A percentile compares a stretch with the other conserved stretches of the same genome.
Evolutionary conservation across 2,888 invertebrate genomes (phyloP).

Genomic region (Apamea anceps): DNA sequence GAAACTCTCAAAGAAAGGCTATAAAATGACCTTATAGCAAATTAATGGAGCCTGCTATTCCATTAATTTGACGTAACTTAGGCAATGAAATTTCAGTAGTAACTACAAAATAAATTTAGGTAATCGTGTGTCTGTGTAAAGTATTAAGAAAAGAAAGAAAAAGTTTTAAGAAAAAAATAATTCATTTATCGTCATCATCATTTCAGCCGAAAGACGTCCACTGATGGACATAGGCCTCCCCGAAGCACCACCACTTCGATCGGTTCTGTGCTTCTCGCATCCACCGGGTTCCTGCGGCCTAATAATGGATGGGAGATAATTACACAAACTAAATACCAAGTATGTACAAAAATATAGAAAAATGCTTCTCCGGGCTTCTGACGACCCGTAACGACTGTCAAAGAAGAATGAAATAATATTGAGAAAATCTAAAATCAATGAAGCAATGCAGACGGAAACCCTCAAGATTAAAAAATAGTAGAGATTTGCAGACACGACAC

Average conservation of each 20-base stretch:
- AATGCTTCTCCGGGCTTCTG: no score
- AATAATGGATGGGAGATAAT: no score
- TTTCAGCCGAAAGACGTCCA: no score
- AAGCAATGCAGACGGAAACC: background rate
- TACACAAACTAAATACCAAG: no score
- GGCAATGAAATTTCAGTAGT: constrained; percentile 11
- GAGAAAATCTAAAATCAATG: background rate
- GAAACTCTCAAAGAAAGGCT: background rate
- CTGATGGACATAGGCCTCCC: no score
- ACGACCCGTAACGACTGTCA: background rate
- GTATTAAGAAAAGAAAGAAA: background rate
- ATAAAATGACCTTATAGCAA: constrained; percentile 3
- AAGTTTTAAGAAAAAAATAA: background rate
- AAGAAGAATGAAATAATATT: background rate
- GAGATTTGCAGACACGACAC: background rate
- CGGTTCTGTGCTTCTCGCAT: no score
- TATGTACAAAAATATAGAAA: no score
- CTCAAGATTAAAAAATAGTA: background rate
- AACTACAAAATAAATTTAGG: background rate
- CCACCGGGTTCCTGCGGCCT: no score
- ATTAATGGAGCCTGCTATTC: background rate
- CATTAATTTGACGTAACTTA: constrained; percentile 35
- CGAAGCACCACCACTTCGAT: no score
- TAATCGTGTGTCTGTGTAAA: background rate
- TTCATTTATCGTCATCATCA: no score